phyloP scores from a whole-genome alignment of 92 coral and sea anemone species.

The Epizoanthus fatuus region DNA sequence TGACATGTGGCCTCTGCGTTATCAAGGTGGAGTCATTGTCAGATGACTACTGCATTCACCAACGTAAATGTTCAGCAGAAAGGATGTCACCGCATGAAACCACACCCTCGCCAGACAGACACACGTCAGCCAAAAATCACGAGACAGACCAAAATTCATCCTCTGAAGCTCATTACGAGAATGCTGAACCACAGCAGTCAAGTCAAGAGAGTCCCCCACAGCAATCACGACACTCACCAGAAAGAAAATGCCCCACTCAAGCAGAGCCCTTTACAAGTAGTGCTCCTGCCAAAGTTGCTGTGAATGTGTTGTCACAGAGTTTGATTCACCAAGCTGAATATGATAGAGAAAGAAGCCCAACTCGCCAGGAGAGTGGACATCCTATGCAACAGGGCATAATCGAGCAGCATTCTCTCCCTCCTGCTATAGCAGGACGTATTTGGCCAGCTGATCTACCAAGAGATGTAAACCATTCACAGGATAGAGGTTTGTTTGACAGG shows the following conservation, averaged over 20 bases:
- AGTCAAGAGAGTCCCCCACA: too few species aligned
- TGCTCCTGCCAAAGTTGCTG: background rate
- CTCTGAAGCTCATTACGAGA: background rate
- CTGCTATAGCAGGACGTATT: slow-evolving; percentile 5
- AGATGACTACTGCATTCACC: background rate
- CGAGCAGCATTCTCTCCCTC: background rate
- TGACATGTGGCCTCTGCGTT: slow-evolving; percentile 7
- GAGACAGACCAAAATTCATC: background rate
- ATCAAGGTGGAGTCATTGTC: slow-evolving; percentile 23
- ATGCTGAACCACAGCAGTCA: too few species aligned
- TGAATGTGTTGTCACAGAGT: background rate
- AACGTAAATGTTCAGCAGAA: background rate
- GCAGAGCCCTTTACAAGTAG: background rate
- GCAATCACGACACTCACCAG: background rate
- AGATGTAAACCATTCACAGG: background rate
- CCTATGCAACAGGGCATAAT: background rate
- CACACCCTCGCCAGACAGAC: background rate
- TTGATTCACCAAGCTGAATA: background rate
- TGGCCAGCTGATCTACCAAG: slow-evolving; percentile 21
- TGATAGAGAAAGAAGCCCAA: background rate
- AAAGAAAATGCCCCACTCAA: background rate
- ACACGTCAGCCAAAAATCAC: background rate
- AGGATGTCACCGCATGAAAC: background rate
- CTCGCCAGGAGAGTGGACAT: background rate
- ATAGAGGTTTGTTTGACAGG: background rate